phyloP scores from a whole-genome alignment of 2,888 invertebrate species.

The Andrena bucephala region DNA sequence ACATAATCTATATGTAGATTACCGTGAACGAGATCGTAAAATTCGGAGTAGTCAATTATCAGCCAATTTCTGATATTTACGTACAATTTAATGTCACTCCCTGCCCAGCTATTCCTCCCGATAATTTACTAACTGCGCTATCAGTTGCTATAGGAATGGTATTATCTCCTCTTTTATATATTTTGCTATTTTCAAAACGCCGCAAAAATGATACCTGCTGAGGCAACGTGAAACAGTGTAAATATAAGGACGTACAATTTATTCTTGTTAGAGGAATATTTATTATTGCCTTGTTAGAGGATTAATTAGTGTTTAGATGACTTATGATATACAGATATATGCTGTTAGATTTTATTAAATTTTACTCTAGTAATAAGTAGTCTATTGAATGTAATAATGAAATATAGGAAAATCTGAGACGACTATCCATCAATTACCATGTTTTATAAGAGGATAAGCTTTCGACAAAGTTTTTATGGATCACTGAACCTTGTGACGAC shows the following conservation, averaged over 20 bases:
- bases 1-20: slow-evolving; percentile 25
- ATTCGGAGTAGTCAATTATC: slow-evolving; percentile 23
- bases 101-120: neutral
- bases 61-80: slow-evolving; percentile 20
- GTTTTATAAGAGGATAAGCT: neutral
- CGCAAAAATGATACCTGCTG: too few relatives aligned
- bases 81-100: slow-evolving; percentile 9
- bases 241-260: too few relatives aligned
- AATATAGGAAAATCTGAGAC: neutral
- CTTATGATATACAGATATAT: too few relatives aligned
- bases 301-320: too few relatives aligned
- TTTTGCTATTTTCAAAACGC: too few relatives aligned
- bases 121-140: neutral
- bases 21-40: slow-evolving; percentile 18
- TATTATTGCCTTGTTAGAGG: too few relatives aligned
- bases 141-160: neutral
- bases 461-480: neutral
- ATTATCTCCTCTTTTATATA: too few relatives aligned
- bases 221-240: too few relatives aligned
- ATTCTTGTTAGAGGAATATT: too few relatives aligned
- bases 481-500: neutral
- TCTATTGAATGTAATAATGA: too few relatives aligned
- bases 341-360: too few relatives aligned
- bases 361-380: too few relatives aligned
- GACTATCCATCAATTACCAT: slow-evolving; percentile 12